Evolutionary conservation across 2,888 invertebrate genomes (phyloP), one percentile per base, ranked within the genome.

Genomic region (Xestoiulus laeticollis): DNA sequence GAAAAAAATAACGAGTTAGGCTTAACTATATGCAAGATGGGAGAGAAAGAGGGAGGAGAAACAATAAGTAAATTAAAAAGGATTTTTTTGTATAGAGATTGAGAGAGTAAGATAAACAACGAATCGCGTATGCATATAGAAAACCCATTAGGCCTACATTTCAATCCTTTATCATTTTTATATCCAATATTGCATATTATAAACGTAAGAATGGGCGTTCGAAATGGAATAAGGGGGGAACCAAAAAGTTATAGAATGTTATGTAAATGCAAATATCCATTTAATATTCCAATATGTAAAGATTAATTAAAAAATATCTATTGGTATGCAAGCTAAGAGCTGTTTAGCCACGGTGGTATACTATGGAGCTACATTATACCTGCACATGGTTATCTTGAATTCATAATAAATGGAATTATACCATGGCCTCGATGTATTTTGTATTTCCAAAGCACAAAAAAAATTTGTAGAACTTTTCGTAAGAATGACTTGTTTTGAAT

Each of bases 1-100:
- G 78, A 30, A 78, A 78, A 78, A 78, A 26, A 78, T 30, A 26
- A 14, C 26, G 78, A 78, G 30, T 30, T 78, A 78, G 78, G 78
- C 78, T 78, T 78, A 78, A 59, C 8, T 14, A n/a, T 6, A 19
- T 8, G 78, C 30, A 78, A 14, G 6, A 48, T 0, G 59, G 22
- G 59, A 68, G 22, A 68, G 22, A 26, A 19, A 12, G 22, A 78
- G 78, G 78, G 78, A 78, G 78, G 78, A 26, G 78, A 78, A 78
- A 78, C 78, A 78, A 78, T 78, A 78, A 78, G 78, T 78, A 78
- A 78, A 78, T 78, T 78, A 78, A 78, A 78, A 78, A 78, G 78
- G 78, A 78, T 78, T 78, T 48, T 78, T 78, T 78, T 78, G 30
- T 78, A 14, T 30, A 26, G 30, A 78, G 78, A 78, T 78, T 78